A percentile compares a stretch with the other conserved stretches of the same genome.
phyloP scores from a whole-genome alignment of 2,888 invertebrate species.

The Megalurothrips usitatus region DNA sequence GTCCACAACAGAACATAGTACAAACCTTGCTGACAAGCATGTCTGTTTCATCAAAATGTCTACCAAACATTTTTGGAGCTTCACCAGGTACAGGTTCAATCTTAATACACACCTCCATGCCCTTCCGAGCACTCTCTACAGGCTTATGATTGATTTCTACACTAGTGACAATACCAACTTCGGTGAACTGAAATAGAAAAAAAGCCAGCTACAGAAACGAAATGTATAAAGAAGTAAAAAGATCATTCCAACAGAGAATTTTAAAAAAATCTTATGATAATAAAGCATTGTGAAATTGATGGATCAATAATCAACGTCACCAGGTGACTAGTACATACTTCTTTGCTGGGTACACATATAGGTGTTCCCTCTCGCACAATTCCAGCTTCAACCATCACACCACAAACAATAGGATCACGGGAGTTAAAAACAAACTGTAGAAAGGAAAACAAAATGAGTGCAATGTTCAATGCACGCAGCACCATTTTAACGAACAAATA shows the following conservation, averaged over 20 bases:
- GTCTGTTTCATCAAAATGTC: constrained; percentile 97
- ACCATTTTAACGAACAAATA: neutral
- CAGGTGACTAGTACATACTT: constrained; percentile 60
- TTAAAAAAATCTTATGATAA: neutral
- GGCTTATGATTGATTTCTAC: constrained; percentile 94
- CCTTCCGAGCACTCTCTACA: constrained; percentile 90
- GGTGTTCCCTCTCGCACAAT: constrained; percentile 95
- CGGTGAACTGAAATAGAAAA: constrained; percentile 69
- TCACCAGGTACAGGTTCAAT: constrained; percentile 97
- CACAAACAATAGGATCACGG: constrained; percentile 95
- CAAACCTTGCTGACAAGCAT: constrained; percentile 89
- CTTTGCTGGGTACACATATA: constrained; percentile 93
- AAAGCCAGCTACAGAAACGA: neutral
- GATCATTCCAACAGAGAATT: neutral
- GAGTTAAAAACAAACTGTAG: constrained; percentile 96
- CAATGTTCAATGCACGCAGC: constrained; percentile 29
- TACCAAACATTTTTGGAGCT: constrained; percentile 96
- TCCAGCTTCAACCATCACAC: constrained; percentile 93
- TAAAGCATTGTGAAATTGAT: constrained; percentile 11
- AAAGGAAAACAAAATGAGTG: constrained; percentile 33
- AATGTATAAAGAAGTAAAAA: neutral
- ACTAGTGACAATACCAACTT: constrained; percentile 89
- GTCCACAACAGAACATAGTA: constrained; percentile 32
- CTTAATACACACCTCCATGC: constrained; percentile 93
- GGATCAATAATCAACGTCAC: constrained; percentile 32